Evolutionary conservation across 1,140 invertebrate species (phyloP).

Genomic region (Temnothorax longispinosus): DNA sequence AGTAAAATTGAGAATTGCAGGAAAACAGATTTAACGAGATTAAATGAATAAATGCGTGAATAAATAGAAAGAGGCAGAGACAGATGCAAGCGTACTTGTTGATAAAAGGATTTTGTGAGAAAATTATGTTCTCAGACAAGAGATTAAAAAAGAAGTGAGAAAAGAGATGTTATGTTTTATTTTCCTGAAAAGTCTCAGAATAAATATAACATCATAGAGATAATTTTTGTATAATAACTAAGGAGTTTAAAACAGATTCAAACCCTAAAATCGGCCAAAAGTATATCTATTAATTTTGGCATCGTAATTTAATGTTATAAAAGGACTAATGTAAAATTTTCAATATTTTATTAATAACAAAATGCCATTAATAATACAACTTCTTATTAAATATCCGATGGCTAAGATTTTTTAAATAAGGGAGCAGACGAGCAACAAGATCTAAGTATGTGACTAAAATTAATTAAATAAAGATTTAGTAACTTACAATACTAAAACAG

Average conservation of each 20-base stretch:
- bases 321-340: neutral
- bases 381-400: neutral
- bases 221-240: neutral
- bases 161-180: neutral
- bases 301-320: neutral
- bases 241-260: neutral
- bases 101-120: constrained; percentile 6
- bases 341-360: neutral
- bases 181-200: neutral
- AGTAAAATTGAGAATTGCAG: neutral
- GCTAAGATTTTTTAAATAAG: neutral
- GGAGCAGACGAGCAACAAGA: neutral
- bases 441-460: neutral
- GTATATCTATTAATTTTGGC: neutral
- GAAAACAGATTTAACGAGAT: neutral
- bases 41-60: neutral
- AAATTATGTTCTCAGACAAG: neutral
- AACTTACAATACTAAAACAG: neutral
- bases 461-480: neutral
- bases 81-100: neutral
- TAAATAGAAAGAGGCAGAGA: neutral
- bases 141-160: neutral
- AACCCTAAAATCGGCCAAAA: neutral
- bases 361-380: neutral
- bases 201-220: neutral